Evolutionary conservation across 1,140 invertebrate species (phyloP).

Genomic region (Eciton burchellii): DNA sequence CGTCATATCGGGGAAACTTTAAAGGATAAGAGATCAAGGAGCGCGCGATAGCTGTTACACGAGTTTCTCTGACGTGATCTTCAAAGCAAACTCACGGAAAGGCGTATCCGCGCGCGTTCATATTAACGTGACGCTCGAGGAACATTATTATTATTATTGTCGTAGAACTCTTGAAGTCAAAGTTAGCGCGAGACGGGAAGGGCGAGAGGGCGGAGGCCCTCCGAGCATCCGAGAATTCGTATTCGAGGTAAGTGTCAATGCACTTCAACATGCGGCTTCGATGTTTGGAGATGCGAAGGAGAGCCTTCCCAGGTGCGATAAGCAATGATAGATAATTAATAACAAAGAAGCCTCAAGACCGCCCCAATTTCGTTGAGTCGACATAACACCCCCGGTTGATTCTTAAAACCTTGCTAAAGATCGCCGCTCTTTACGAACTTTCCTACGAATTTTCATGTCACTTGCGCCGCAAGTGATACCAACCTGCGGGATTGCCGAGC

Average conservation of each 20-base stretch:
- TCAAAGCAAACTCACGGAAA: conserved; percentile 6
- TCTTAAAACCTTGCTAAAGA: too few relatives aligned
- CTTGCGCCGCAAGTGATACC: too few relatives aligned
- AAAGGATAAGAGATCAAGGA: not conserved
- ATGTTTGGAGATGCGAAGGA: too few relatives aligned
- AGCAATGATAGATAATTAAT: too few relatives aligned
- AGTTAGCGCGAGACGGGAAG: not conserved
- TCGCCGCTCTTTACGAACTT: not conserved
- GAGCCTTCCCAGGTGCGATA: too few relatives aligned
- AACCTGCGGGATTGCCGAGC: not conserved
- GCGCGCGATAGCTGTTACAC: not conserved
- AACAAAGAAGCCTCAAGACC: too few relatives aligned
- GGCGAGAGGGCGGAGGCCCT: not conserved
- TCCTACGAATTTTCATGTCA: too few relatives aligned
- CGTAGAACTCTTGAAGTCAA: not conserved
- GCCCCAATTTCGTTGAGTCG: too few relatives aligned
- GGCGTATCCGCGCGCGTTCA: not conserved
- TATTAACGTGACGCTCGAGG: conserved; percentile 21
- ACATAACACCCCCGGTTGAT: too few relatives aligned
- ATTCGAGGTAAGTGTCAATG: not conserved
- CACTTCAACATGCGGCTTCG: too few relatives aligned
- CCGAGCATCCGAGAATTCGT: conserved; percentile 1
- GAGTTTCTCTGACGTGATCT: not conserved
- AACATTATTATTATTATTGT: conserved; percentile 7
- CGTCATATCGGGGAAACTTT: too few relatives aligned